Evolutionary conservation across 2,888 invertebrate species (phyloP), one percentile per base, ranked within the genome.

Genomic region (Linyphia triangularis): DNA sequence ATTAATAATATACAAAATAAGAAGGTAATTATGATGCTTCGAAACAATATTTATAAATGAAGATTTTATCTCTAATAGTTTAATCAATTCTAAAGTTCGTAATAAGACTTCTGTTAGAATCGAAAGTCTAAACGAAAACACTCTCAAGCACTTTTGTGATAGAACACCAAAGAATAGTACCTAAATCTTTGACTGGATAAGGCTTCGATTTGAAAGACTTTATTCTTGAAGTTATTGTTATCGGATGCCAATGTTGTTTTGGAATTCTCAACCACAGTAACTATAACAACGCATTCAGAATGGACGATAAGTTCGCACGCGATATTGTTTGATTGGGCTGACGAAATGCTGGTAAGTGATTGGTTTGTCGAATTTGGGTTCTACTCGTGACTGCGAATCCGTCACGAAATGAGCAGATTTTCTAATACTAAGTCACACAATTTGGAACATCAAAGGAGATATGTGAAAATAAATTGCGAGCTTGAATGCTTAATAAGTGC

Each of bases 191-290:
- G 33, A 30, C 33, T 59, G 10, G 30, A 59, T 7, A 22, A 59
- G 22, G 59, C 22, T 22, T 19, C 10, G 57, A 59, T 30, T 19
- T 24, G 26, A 51, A 77, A 77, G 61, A 63, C 37, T 81, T 33
- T 69, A 33, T 81, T 69, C 65, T 69, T 81, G 37, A 57, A 69
- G 59, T 77, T 84, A 75, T 84, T 84, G 84, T 84, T 75, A 84
- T 84, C 75, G 67, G 33, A 65, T 33, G 26, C 26, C 10, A 22
- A 75, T 37, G 84, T 75, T 84, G 84, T 77, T 75, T 30, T 84
- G 75, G 84, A 75, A 84, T 77, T 77, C 84, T 22, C 51, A 26
- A 24, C 67, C 33, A 19, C 33, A 51, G 75, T 75, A 75, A 51
- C 69, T 75, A 84, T 84, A 51, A 59, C 26, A 37, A 84, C 67